Evolutionary conservation across 2,888 invertebrate genomes (phyloP).

Genomic region (Diabrotica balteata): DNA sequence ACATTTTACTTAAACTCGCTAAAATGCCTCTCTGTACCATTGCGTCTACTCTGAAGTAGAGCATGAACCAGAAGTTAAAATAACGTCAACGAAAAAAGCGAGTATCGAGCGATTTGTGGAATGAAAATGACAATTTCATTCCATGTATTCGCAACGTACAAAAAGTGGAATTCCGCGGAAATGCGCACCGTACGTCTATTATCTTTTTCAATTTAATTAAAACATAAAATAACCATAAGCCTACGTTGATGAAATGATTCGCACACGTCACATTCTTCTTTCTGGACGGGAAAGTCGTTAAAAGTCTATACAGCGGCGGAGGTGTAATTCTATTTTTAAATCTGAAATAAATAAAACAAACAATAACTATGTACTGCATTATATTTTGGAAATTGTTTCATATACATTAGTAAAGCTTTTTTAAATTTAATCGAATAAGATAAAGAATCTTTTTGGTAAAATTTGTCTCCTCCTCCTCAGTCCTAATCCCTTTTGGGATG

Average conservation of each 20-base stretch:
- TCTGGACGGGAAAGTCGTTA: constrained; percentile 41
- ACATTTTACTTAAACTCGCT: too few species aligned
- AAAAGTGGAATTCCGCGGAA: constrained; percentile 48
- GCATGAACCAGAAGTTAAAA: constrained; percentile 30
- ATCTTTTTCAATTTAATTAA: constrained; percentile 58
- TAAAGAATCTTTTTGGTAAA: too few species aligned
- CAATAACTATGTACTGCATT: too few species aligned
- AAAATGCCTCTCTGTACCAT: constrained; percentile 2
- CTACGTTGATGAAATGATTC: constrained; percentile 46
- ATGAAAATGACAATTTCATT: constrained; percentile 58
- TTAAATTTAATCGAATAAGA: too few species aligned
- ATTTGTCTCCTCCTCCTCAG: too few species aligned
- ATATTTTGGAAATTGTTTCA: too few species aligned
- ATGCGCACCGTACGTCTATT: constrained; percentile 50
- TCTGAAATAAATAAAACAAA: background rate
- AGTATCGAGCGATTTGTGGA: constrained; percentile 49
- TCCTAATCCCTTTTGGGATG: too few species aligned
- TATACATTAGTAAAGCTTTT: too few species aligned
- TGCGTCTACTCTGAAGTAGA: constrained; percentile 21
- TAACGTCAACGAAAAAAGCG: constrained; percentile 30
- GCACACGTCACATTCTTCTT: constrained; percentile 45
- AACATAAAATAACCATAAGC: constrained; percentile 57
- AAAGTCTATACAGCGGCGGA: constrained; percentile 25
- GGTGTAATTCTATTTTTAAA: background rate
- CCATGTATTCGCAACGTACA: constrained; percentile 47